Percentiles rank a stretch among this genome's conserved stretches.
These are phyloP conservation scores for Ophioninae sp. DNA, from an alignment of 2,888 invertebrate genomes.

Conservation along the genomic window DNA sequence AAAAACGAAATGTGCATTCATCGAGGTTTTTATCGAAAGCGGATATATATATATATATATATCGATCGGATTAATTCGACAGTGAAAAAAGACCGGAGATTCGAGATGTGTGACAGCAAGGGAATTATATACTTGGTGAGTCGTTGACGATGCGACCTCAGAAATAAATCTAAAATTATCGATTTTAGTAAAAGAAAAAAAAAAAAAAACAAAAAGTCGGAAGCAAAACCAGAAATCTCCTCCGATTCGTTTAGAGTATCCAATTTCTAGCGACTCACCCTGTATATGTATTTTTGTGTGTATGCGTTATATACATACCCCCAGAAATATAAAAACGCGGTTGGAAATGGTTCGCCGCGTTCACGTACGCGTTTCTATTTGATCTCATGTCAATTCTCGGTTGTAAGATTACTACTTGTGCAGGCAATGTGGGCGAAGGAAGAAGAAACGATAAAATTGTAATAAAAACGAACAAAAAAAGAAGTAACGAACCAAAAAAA, in stretches of 20 bases:
- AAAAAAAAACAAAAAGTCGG: neutral
- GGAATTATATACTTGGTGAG: neutral
- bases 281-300: conserved; percentile 36
- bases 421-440: neutral
- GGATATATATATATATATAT: neutral
- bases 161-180: neutral
- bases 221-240: neutral
- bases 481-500: conserved; percentile 3
- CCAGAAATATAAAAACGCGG: conserved; percentile 44
- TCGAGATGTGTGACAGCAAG: neutral
- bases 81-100: neutral
- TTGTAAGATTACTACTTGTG: conserved; percentile 55
- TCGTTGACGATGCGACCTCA: neutral
- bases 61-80: neutral
- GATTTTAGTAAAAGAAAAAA: neutral
- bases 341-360: conserved; percentile 40
- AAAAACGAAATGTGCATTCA: neutral
- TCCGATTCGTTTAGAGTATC: neutral
- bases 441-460: conserved; percentile 7
- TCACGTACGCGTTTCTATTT: conserved; percentile 56
- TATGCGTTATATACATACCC: conserved; percentile 49
- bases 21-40: neutral
- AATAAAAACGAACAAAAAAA: conserved; percentile 1
- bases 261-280: neutral
- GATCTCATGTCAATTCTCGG: conserved; percentile 63